phyloP scores from a whole-genome alignment of 2,888 invertebrate species.

The Dynastes maya region DNA sequence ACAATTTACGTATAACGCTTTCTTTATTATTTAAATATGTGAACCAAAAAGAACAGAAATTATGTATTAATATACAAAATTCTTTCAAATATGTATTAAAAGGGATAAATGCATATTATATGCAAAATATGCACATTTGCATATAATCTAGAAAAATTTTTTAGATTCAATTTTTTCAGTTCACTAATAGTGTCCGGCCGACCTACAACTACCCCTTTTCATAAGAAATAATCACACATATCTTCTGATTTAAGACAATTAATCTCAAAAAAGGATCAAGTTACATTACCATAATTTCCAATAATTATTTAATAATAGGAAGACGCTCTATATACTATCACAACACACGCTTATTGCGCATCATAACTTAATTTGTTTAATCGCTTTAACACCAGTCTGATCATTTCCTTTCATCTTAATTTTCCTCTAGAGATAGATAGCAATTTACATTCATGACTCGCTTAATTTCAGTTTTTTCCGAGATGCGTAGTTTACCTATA shows the following conservation, averaged over 20 bases:
- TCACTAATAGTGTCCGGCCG: too few species aligned
- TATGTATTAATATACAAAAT: too few species aligned
- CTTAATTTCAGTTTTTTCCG: constrained; percentile 4
- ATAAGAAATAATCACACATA: too few species aligned
- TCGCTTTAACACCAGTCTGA: constrained; percentile 10
- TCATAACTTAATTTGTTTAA: constrained; percentile 21
- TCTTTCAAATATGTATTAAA: too few species aligned
- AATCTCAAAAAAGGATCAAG: background rate
- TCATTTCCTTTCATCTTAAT: constrained; percentile 10
- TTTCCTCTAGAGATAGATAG: constrained; percentile 18
- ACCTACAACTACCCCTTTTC: too few species aligned
- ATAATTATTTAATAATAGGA: constrained; percentile 35
- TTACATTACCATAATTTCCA: constrained; percentile 9
- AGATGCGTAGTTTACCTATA: background rate
- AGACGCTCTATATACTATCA: constrained; percentile 5
- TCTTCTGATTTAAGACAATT: background rate
- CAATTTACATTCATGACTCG: constrained; percentile 37
- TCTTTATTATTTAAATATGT: too few species aligned
- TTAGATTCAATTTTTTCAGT: too few species aligned
- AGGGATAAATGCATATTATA: too few species aligned
- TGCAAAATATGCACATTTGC: too few species aligned
- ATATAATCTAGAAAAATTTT: too few species aligned
- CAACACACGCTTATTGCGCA: constrained; percentile 14
- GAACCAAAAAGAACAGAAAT: too few species aligned
- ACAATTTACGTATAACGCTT: too few species aligned